A percentile compares a stretch with the other conserved stretches of the same genome.
These are phyloP conservation scores for Megaustenia siamemsis DNA, from an alignment of 2,888 invertebrate genomes.

Conservation along the genomic window DNA sequence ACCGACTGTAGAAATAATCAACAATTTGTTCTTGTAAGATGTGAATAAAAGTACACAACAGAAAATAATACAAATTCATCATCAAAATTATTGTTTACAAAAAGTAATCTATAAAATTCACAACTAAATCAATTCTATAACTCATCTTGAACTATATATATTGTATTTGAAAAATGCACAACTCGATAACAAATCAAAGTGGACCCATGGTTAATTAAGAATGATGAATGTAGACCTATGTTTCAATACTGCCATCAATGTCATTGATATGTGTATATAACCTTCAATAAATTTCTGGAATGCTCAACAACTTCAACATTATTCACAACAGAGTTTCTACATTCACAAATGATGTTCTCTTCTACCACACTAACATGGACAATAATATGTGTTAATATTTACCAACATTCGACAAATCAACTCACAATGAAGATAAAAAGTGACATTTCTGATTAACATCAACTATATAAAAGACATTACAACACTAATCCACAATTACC, in stretches of 20 bases:
- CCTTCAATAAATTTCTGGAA: not conserved
- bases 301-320: not conserved
- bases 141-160: not conserved
- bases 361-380: not conserved
- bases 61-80: not conserved
- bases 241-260: not conserved
- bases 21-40: not conserved
- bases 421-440: too few species aligned
- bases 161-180: not conserved
- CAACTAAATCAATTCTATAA: not conserved
- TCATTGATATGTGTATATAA: not conserved
- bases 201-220: not conserved
- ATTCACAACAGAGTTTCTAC: not conserved
- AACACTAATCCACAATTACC: too few species aligned
- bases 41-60: not conserved
- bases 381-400: too few species aligned
- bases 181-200: not conserved
- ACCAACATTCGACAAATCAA: too few species aligned
- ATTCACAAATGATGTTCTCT: not conserved
- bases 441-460: too few species aligned
- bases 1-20: too few species aligned
- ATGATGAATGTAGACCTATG: not conserved
- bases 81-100: not conserved
- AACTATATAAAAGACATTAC: too few species aligned
- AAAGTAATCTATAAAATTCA: not conserved